These are phyloP conservation scores for Laterallus jamaicensis DNA, from an alignment of 2,113 vertebrate genomes.

Conservation along the genomic window DNA sequence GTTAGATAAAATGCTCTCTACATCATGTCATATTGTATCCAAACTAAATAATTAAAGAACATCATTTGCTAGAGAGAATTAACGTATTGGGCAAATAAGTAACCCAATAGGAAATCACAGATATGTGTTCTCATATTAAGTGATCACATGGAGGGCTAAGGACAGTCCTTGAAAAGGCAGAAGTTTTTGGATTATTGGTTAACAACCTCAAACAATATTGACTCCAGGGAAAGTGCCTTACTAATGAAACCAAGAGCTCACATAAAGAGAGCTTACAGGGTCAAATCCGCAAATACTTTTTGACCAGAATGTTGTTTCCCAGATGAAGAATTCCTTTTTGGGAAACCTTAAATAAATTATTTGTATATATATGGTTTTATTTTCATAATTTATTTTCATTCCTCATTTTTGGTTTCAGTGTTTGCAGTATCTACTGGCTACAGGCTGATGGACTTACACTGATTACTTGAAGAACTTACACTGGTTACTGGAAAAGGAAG, in stretches of 20 bases:
- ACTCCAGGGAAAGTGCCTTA: not conserved
- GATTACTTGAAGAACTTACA: not conserved
- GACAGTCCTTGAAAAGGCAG: not conserved
- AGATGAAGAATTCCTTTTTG: not conserved
- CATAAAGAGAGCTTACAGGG: not conserved
- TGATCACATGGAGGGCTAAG: not conserved
- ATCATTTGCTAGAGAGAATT: not conserved
- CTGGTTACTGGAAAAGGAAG: not conserved
- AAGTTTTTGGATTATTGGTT: not conserved
- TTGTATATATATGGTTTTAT: not conserved
- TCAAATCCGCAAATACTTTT: not conserved
- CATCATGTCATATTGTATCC: not conserved
- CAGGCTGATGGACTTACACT: not conserved
- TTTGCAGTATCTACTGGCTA: not conserved
- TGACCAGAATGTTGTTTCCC: not conserved
- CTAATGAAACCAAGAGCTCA: not conserved
- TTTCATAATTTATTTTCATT: not conserved
- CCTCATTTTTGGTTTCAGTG: not conserved
- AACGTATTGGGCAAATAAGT: not conserved
- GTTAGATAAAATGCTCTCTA: not conserved
- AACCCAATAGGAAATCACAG: not conserved
- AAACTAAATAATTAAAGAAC: not conserved
- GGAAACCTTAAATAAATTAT: not conserved
- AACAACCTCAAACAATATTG: not conserved
- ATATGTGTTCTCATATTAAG: not conserved